These are phyloP conservation scores for Syritta pipiens DNA, from an alignment of 2,888 invertebrate genomes.

Conservation along the genomic window DNA sequence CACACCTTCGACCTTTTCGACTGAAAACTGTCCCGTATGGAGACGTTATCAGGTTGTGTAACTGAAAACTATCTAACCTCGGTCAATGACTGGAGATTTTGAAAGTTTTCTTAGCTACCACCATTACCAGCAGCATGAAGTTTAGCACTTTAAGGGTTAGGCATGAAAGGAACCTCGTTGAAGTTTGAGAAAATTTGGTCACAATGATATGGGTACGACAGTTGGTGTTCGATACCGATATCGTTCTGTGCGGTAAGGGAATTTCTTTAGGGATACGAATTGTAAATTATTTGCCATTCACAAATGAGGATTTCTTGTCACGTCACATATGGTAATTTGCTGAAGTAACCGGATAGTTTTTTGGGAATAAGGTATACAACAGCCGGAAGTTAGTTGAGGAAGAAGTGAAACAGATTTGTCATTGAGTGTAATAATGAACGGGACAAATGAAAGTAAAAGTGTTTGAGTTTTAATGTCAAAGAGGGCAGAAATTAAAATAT, in stretches of 20 bases:
- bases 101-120: slow-evolving; percentile 41
- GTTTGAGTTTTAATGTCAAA: background rate
- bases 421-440: background rate
- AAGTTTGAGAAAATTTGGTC: slow-evolving; percentile 37
- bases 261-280: slow-evolving; percentile 64
- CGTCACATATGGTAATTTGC: slow-evolving; percentile 73
- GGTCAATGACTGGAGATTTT: slow-evolving; percentile 60
- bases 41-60: slow-evolving; percentile 58
- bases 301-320: slow-evolving; percentile 73
- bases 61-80: slow-evolving; percentile 63
- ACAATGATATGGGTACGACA: slow-evolving; percentile 66
- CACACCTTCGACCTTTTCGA: slow-evolving; percentile 31
- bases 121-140: too few relatives aligned
- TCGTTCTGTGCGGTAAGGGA: slow-evolving; percentile 11
- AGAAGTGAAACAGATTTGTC: slow-evolving; percentile 2
- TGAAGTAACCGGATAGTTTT: slow-evolving; percentile 23
- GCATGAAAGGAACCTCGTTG: too few relatives aligned
- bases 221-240: slow-evolving; percentile 58
- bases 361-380: background rate
- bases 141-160: too few relatives aligned
- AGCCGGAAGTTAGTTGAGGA: slow-evolving; percentile 1
- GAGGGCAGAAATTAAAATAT: background rate
- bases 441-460: too few relatives aligned
- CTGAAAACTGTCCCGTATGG: slow-evolving; percentile 54
- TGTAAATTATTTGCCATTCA: slow-evolving; percentile 57